phyloP scores from a whole-genome alignment of 1,140 invertebrate genomes.

The Daktulosphaira vitifoliae region DNA sequence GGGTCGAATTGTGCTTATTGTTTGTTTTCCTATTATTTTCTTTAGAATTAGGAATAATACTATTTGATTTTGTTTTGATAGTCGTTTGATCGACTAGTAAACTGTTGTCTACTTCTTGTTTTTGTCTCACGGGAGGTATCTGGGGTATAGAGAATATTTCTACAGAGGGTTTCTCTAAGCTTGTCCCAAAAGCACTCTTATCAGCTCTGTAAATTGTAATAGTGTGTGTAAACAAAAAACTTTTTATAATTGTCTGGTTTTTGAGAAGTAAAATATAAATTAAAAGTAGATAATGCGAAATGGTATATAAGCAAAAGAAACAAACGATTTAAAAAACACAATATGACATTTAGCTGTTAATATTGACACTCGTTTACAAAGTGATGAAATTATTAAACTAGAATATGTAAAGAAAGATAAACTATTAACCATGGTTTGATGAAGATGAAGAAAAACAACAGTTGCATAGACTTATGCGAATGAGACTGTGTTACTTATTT shows the following conservation, averaged over 20 bases:
- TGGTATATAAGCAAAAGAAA: too few species aligned
- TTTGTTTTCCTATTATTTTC: constrained; percentile 12
- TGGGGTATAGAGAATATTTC: constrained; percentile 50
- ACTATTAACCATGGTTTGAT: not conserved
- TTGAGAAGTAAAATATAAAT: too few species aligned
- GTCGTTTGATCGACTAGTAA: constrained; percentile 46
- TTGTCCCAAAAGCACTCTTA: constrained; percentile 5
- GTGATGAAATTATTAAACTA: not conserved
- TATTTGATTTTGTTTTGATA: constrained; percentile 66
- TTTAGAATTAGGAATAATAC: constrained; percentile 50
- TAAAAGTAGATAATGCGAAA: too few species aligned
- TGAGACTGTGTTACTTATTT: too few species aligned
- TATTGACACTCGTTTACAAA: constrained; percentile 15
- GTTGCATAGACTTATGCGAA: not conserved
- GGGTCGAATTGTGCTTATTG: constrained; percentile 18
- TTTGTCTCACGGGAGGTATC: too few species aligned
- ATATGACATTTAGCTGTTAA: not conserved
- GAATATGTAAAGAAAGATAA: not conserved
- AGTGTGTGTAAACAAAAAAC: not conserved
- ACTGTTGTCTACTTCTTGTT: constrained; percentile 37
- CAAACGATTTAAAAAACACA: too few species aligned
- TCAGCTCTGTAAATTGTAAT: constrained; percentile 16
- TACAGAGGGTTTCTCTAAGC: constrained; percentile 50
- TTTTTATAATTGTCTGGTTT: too few species aligned
- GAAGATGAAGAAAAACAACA: constrained; percentile 4